Evolutionary conservation across 2,113 vertebrate genomes (phyloP).

Genomic region (Stomatorhinus ivindoensis): DNA sequence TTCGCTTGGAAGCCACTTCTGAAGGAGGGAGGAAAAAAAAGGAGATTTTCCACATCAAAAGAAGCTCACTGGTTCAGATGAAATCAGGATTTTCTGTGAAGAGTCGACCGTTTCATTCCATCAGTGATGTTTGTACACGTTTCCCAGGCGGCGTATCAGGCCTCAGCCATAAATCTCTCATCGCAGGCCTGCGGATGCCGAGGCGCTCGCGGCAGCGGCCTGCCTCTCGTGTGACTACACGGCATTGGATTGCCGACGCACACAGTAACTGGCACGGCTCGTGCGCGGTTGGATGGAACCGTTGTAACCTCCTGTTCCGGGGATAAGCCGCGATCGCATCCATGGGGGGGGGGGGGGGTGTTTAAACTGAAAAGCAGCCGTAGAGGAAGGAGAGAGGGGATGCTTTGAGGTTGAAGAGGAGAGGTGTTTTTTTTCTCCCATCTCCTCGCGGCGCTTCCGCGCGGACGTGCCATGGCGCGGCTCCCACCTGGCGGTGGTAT

Average conservation of each 20-base stretch:
- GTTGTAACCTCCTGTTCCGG: conserved; percentile 58
- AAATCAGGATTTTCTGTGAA: conserved; percentile 34
- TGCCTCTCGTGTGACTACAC: conserved; percentile 40
- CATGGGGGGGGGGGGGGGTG: conserved; percentile 50
- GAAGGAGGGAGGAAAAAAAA: conserved; percentile 46
- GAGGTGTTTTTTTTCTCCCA: background rate
- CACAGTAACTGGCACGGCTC: conserved; percentile 39
- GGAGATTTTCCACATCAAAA: conserved; percentile 58
- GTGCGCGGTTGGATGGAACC: conserved; percentile 54
- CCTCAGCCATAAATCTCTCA: conserved; percentile 43
- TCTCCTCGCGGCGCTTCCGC: background rate
- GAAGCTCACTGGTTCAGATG: conserved; percentile 33
- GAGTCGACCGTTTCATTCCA: background rate
- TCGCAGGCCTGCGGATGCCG: conserved; percentile 47
- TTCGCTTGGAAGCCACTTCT: conserved; percentile 41
- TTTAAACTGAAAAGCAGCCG: conserved; percentile 37
- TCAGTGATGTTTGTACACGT: background rate
- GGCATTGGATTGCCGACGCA: conserved; percentile 44
- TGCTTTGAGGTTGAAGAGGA: conserved; percentile 1
- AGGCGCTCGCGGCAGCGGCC: conserved; percentile 22
- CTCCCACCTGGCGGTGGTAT: conserved; percentile 45
- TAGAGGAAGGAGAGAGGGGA: background rate
- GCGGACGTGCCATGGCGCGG: conserved; percentile 30
- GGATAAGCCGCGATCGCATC: conserved; percentile 56
- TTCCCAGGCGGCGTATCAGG: background rate